Base-by-base conservation (phyloP, 1,140 invertebrate genomes). In the Drosophila nebulosa region DNA sequence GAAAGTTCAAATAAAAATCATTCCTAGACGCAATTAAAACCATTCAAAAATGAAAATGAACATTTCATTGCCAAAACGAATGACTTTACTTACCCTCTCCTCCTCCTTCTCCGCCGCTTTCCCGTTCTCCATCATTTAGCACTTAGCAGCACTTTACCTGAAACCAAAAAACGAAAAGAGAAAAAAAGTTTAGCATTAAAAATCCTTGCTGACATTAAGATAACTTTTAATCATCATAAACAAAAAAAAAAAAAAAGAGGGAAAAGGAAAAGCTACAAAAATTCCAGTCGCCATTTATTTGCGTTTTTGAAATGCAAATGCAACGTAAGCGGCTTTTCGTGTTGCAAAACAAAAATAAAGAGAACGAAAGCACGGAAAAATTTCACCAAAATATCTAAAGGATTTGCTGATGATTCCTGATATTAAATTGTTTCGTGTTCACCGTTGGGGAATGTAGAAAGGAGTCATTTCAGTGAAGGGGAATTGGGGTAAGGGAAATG, bases 181-280 rank as follows among this genome's bases (percentile, higher is more conserved):
- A 21, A 32, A 68, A 64, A 71, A 80, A 78, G 78, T 81, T 85
- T 70, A 14, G 27, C 52, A 55, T 55, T 86, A 78, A 73, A 81
- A 86, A 85, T 81, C 64, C 74, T 85, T 59, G 70, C 81, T 67
- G 78, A 75, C 81, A 85, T 85, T 85, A 85, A 85, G 81, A 85
- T 86, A 85, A 86, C 81, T 88, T 85, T 85, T 85, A 85, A 86
- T 86, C 81, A 78, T 81, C 81, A 73, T 75, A 81, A 85, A 85
- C 80, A 77, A 85, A 74, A 42, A 18, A 36, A 27, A 36, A 55
- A 66, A 66, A 66, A 73, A 66, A 51, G 42, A 65, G 21, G 64
- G 46, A 55, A 55, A 58, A 68, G 62, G 26, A 70, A 71, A 46
- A 10, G 57, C 62, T 55, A 21, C 63, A 59, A 51, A 56, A 74